Evolutionary conservation across 2,888 invertebrate species (phyloP), one percentile per base, ranked within the genome.

Genomic region (Neuroscelio doddi): DNA sequence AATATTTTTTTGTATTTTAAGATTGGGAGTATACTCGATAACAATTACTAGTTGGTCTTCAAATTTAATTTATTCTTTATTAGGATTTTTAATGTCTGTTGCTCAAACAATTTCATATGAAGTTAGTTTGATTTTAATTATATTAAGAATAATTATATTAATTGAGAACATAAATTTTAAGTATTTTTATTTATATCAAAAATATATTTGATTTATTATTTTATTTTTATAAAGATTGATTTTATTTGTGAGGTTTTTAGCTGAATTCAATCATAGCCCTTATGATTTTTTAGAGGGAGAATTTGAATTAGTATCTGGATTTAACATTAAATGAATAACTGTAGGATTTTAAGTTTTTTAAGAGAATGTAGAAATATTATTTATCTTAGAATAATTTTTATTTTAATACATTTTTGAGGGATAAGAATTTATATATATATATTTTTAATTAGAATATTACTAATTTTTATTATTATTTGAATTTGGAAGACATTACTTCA

Each of bases 221-320:
- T 81, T 75, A 47, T 81, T 88, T 71, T 89, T 89, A 75, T 85
- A 90, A 81, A 71, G 71, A 10, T 80, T 90, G 74, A 85, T 88
- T 79, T 89, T 89, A 75, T 81, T 90, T 75, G 85, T 87, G 69
- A 89, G 89, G 42, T 87, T 86, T 72, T 87, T 91, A 80, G 91
- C 91, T 5, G 91, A 92, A 83, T 89, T 90, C 78, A 92, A 91
- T 88, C 91, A 91, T 0, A 90, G 90, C 74, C 91, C 91, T 36
- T 92, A 91, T 90, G 91, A 93, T 90, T 92, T 93, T 89, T 89
- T 91, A 47, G 92, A 93, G 52, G 91, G 92, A 0, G 92, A 93
- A 73, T 92, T 91, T 62, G 92, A 93, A 71, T 87, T 93, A 85
- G 91, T 93, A 71, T 92, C 91, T 1, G 92, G 92, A 0, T 93